Evolutionary conservation across 1,140 invertebrate species (phyloP), one percentile per base, ranked within the genome.

Genomic region (Drosophila ananassae): DNA sequence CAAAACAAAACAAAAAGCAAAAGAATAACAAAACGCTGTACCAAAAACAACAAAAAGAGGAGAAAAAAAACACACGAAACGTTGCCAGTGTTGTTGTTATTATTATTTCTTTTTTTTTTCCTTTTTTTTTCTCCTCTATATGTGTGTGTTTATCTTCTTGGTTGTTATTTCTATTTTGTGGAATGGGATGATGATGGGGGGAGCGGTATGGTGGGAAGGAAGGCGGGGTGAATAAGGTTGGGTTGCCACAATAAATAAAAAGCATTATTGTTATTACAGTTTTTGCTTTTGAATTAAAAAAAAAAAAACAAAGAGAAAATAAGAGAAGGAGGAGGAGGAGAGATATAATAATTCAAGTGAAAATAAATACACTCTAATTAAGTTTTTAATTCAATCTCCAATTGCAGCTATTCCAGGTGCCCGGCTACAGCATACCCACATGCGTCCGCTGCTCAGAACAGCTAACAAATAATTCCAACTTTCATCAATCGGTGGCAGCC

Each of bases 391-490:
- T 37, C 0, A 37, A 68, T 44, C 41, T 48, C n/a, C 25, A 44
- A 25, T 82, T 79, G 25, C 81, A 92, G 91, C 74, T 92, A 73
- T 92, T 91, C 62, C 91, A 92, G 80, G 90, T 92, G 60, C 89
- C 91, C 68, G 90, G 91, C 58, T 92, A 91, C 80, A 91, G 89
- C 74, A 89, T 91, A 83, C 90, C 90, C 71, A 91, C 91, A 68
- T 92, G 91, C 89, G 89, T 90, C 17, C 91, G 91, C 79, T 92
- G 91, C 77, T 91, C 91, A 28, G 91, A 92, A 72, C 91, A 91
- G 79, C 80, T 92, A 67, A 91, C 91, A 57, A 89, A 74, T 60
- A 92, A 91, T 63, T 73, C 85, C 22, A 90, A 83, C 57, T 91
- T 91, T 54, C 90, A 91, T 91, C 90, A 90, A 59, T 62, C 90